Conservation (phyloP, 2,888 invertebrate genomes). For the Ametastegia equiseti region DNA sequence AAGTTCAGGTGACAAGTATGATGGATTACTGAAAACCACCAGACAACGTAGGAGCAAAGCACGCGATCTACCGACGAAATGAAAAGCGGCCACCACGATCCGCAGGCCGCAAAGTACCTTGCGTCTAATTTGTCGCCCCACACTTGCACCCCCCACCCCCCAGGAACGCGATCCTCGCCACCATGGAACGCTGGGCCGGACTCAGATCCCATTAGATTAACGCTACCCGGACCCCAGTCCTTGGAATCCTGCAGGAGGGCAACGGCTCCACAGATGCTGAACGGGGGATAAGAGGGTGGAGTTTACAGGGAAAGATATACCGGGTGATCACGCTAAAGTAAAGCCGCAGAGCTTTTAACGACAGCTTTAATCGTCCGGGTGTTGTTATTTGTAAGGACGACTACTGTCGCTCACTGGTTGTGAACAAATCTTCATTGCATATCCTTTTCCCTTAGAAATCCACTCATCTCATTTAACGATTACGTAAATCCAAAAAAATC, state of each 20-base stretch:
- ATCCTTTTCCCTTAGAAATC: too few relatives aligned
- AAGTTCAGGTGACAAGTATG: neutral
- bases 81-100: neutral
- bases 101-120: neutral
- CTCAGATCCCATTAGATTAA: slow-evolving; percentile 38
- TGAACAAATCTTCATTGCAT: neutral
- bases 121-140: slow-evolving; percentile 26
- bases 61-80: neutral
- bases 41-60: neutral
- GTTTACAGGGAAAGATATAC: slow-evolving; percentile 4
- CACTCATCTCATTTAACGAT: too few relatives aligned
- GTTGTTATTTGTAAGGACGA: neutral
- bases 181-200: neutral
- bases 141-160: neutral
- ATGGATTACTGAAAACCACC: neutral
- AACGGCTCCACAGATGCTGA: slow-evolving; percentile 3
- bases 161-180: slow-evolving; percentile 33
- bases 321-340: slow-evolving; percentile 1
- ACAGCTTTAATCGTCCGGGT: neutral
- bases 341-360: neutral
- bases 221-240: slow-evolving; percentile 34
- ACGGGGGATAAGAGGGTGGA: slow-evolving; percentile 4
- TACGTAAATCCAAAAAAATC: too few relatives aligned
- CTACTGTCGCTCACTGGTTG: neutral
- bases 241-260: slow-evolving; percentile 24